Percentiles rank a stretch among this genome's conserved stretches.
Conservation (phyloP, 2,797 vertebrate genomes). For the Sebastes wilsoni region DNA sequence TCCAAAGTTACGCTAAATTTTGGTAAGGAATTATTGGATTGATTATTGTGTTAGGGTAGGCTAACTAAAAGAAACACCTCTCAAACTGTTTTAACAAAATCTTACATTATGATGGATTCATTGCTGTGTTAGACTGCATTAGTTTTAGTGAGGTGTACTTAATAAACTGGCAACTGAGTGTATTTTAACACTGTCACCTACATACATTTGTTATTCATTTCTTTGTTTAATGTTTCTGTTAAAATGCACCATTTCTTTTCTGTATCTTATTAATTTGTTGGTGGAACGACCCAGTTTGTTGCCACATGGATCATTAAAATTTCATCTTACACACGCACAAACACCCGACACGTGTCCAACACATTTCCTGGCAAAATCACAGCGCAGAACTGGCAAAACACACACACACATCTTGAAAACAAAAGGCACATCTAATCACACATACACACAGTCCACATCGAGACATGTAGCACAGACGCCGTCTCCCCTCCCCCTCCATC, state of each 20-base stretch:
- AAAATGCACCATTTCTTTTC: neutral
- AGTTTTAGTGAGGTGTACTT: neutral
- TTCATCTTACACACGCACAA: neutral
- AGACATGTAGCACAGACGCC: conserved; percentile 45
- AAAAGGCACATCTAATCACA: conserved; percentile 58
- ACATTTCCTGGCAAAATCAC: conserved; percentile 11
- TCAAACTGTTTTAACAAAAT: too few species aligned
- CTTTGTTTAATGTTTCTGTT: neutral
- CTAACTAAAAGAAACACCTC: too few species aligned
- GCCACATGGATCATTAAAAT: conserved; percentile 24
- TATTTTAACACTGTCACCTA: neutral
- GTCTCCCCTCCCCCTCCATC: conserved; percentile 29
- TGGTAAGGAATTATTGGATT: too few species aligned
- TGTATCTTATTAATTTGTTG: conserved; percentile 18
- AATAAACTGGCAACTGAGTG: neutral
- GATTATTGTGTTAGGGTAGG: too few species aligned
- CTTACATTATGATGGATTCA: neutral
- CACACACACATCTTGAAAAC: conserved; percentile 40
- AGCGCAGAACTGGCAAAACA: neutral
- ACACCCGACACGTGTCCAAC: neutral
- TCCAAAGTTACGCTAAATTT: too few species aligned
- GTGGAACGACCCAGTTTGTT: conserved; percentile 32
- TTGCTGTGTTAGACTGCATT: neutral
- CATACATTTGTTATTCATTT: neutral
- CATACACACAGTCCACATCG: conserved; percentile 38